A percentile compares a stretch with the other conserved stretches of the same genome.
Conservation (phyloP, 2,113 vertebrate genomes). For the Grantiella picta region DNA sequence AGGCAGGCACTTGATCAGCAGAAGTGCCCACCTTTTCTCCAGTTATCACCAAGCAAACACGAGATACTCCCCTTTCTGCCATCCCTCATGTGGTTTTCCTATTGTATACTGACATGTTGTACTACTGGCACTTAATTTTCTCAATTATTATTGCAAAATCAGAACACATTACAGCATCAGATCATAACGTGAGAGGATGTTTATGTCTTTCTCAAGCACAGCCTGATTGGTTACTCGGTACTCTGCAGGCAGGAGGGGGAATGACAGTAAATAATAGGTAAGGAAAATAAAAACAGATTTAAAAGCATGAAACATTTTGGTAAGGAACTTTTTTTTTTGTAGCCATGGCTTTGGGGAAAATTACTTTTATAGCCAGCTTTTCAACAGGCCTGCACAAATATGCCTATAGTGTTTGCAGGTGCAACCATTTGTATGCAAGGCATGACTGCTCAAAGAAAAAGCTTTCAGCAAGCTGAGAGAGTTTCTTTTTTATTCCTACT, state of each 20-base stretch:
- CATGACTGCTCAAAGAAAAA: constrained; percentile 5
- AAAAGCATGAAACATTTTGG: constrained; percentile 19
- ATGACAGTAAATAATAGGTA: constrained; percentile 20
- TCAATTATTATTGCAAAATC: constrained; percentile 5
- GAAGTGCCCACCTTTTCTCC: not conserved
- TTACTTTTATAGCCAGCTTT: constrained; percentile 35
- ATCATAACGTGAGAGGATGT: not conserved
- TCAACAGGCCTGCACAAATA: not conserved
- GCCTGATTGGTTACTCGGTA: not conserved
- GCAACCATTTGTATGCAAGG: not conserved
- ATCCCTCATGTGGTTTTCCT: not conserved
- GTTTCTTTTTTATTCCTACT: not conserved
- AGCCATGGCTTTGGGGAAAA: constrained; percentile 15
- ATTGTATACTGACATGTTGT: not conserved
- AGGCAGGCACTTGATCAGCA: not conserved
- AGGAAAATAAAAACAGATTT: constrained; percentile 40
- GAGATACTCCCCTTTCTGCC: not conserved
- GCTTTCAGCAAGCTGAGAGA: not conserved
- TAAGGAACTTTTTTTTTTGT: constrained; percentile 5
- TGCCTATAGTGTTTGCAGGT: not conserved
- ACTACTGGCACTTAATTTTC: not conserved
- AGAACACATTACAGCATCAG: not conserved
- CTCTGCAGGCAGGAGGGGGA: not conserved
- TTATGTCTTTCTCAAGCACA: not conserved
- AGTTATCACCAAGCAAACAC: not conserved